phyloP scores from a whole-genome alignment of 2,888 invertebrate genomes.

The Zaprionus obscuricornis region DNA sequence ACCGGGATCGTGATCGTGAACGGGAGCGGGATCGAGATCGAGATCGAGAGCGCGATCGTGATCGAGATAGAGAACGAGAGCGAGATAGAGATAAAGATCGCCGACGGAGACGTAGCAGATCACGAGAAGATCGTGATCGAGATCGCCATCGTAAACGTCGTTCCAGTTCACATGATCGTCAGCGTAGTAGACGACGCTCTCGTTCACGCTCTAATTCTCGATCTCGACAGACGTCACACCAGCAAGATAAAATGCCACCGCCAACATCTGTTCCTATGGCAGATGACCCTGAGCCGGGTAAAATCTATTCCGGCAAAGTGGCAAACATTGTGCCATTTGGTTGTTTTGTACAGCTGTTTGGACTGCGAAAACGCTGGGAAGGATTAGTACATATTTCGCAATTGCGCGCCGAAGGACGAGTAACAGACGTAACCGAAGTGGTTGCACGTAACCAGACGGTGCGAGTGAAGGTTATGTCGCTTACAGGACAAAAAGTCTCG shows the following conservation, averaged over 20 bases:
- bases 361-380: slow-evolving; percentile 94
- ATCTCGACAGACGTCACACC: slow-evolving; percentile 66
- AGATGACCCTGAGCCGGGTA: slow-evolving; percentile 91
- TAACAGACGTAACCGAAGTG: slow-evolving; percentile 97
- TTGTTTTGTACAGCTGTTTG: slow-evolving; percentile 98
- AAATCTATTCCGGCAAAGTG: slow-evolving; percentile 96
- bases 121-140: slow-evolving; percentile 40
- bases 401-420: slow-evolving; percentile 95
- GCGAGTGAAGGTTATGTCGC: slow-evolving; percentile 95
- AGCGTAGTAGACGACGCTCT: slow-evolving; percentile 41
- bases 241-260: slow-evolving; percentile 77
- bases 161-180: slow-evolving; percentile 48
- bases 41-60: slow-evolving; percentile 23
- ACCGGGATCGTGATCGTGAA: slow-evolving; percentile 36
- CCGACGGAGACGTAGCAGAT: slow-evolving; percentile 40
- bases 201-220: slow-evolving; percentile 54
- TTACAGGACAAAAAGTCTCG: slow-evolving; percentile 97
- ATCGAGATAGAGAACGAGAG: slow-evolving; percentile 40
- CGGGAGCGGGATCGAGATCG: slow-evolving; percentile 27
- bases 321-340: slow-evolving; percentile 99
- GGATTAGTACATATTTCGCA: slow-evolving; percentile 99
- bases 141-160: slow-evolving; percentile 52
- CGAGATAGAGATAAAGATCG: slow-evolving; percentile 48
- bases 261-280: slow-evolving; percentile 84
- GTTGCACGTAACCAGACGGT: slow-evolving; percentile 95